Percentiles rank a stretch among this genome's conserved stretches.
These are phyloP conservation scores for Cheilinus undulatus DNA, from an alignment of 2,113 vertebrate genomes.

Conservation along the genomic window DNA sequence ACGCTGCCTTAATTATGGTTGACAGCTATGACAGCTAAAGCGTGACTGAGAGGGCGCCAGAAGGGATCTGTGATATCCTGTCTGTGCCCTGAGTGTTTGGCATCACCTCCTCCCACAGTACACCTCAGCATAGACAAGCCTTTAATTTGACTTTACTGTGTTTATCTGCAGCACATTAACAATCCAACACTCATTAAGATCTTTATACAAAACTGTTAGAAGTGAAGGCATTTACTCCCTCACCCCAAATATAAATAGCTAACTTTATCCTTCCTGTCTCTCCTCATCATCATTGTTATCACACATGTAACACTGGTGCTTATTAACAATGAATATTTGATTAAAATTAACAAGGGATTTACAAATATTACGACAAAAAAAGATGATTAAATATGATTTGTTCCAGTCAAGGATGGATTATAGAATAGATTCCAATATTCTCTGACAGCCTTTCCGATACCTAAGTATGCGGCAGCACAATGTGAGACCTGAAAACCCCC, in stretches of 20 bases:
- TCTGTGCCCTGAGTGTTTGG: slow-evolving; percentile 60
- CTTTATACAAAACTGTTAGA: slow-evolving; percentile 18
- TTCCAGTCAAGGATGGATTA: too few species aligned
- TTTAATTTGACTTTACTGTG: slow-evolving; percentile 38
- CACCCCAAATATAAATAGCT: slow-evolving; percentile 40
- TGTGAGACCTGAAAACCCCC: too few species aligned
- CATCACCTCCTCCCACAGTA: slow-evolving; percentile 50
- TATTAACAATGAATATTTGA: background rate
- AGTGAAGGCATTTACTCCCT: slow-evolving; percentile 43
- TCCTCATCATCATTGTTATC: background rate
- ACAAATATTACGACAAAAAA: too few species aligned
- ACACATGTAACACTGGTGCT: background rate
- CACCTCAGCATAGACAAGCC: slow-evolving; percentile 35
- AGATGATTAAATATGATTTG: too few species aligned
- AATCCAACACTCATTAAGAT: background rate
- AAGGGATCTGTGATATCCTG: slow-evolving; percentile 45
- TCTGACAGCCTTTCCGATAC: too few species aligned
- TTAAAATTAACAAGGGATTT: background rate
- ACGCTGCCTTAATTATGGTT: slow-evolving; percentile 60
- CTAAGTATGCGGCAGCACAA: too few species aligned
- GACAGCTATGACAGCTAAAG: slow-evolving; percentile 58
- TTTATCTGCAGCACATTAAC: slow-evolving; percentile 26
- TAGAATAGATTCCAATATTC: too few species aligned
- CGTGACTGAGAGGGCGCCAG: slow-evolving; percentile 39
- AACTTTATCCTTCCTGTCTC: background rate